Conservation (phyloP, 2,888 invertebrate species). For the Lacanobia wlatinum region DNA sequence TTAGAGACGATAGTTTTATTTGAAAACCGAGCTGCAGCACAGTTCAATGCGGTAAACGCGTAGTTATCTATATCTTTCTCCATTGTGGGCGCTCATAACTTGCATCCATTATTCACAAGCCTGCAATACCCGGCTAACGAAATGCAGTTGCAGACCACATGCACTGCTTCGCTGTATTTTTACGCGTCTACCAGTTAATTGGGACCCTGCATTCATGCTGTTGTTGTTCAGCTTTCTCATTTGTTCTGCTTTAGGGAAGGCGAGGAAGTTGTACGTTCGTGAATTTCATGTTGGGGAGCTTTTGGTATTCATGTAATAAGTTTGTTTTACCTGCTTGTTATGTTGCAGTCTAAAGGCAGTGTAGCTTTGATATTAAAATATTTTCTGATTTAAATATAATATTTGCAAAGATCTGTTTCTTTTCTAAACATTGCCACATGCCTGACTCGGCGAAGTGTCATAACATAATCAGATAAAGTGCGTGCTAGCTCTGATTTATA, state of each 20-base stretch:
- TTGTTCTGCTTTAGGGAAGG: conserved; percentile 30
- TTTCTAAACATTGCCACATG: background rate
- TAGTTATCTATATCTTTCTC: conserved; percentile 32
- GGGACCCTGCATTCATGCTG: conserved; percentile 40
- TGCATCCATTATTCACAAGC: conserved; percentile 60
- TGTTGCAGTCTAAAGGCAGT: background rate
- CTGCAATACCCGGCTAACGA: conserved; percentile 42
- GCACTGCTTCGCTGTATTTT: conserved; percentile 41
- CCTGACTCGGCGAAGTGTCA: background rate
- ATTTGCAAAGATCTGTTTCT: background rate
- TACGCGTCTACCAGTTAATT: conserved; percentile 37
- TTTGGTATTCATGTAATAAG: conserved; percentile 19
- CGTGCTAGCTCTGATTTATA: conserved; percentile 23
- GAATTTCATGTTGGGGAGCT: conserved; percentile 19
- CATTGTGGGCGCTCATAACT: conserved; percentile 58
- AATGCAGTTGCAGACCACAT: conserved; percentile 50
- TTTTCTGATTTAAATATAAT: background rate
- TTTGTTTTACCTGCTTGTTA: conserved; percentile 5
- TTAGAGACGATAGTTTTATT: conserved; percentile 8
- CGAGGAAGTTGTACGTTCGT: conserved; percentile 1
- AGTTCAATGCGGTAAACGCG: conserved; percentile 30
- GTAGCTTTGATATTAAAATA: background rate
- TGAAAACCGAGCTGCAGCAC: background rate
- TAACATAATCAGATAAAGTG: conserved; percentile 8
- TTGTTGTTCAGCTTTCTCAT: conserved; percentile 44